Conservation (phyloP, 2,888 invertebrate species). For the Xiphydria camelus region DNA sequence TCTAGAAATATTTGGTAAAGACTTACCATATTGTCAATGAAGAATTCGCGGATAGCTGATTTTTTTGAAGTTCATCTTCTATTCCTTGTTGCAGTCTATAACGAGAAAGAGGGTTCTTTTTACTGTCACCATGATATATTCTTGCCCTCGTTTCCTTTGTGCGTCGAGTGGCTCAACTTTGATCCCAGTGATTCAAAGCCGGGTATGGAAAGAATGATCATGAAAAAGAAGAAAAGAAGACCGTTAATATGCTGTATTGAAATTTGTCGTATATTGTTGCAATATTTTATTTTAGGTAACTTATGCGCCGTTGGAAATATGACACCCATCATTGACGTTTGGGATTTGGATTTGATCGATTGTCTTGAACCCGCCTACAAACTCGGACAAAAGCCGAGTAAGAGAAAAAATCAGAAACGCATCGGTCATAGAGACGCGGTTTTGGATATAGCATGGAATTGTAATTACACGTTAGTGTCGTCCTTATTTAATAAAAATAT, state of each 20-base stretch:
- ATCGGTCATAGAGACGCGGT: conserved; percentile 89
- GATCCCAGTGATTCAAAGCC: conserved; percentile 74
- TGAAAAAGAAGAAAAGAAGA: too few species aligned
- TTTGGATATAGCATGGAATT: conserved; percentile 90
- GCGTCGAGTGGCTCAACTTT: conserved; percentile 90
- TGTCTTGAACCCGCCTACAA: conserved; percentile 85
- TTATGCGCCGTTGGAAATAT: conserved; percentile 91
- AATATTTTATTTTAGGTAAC: conserved; percentile 66
- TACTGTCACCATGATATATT: conserved; percentile 95
- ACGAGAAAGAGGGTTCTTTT: conserved; percentile 83
- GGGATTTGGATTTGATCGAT: conserved; percentile 95
- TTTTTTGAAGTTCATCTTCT: conserved; percentile 7
- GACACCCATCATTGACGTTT: conserved; percentile 91
- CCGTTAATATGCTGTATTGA: not conserved
- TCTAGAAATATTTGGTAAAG: conserved; percentile 81
- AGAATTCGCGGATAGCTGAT: too few species aligned
- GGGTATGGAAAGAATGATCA: conserved; percentile 57
- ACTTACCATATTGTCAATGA: conserved; percentile 2
- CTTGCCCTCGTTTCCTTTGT: conserved; percentile 86
- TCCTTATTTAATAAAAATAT: conserved; percentile 4
- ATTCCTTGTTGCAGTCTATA: conserved; percentile 72
- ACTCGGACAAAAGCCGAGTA: conserved; percentile 74
- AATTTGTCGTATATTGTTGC: too few species aligned
- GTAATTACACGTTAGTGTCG: conserved; percentile 65
- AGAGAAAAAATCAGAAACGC: conserved; percentile 71